Conservation (phyloP, 2,113 vertebrate genomes). For the Symphodus melops region DNA sequence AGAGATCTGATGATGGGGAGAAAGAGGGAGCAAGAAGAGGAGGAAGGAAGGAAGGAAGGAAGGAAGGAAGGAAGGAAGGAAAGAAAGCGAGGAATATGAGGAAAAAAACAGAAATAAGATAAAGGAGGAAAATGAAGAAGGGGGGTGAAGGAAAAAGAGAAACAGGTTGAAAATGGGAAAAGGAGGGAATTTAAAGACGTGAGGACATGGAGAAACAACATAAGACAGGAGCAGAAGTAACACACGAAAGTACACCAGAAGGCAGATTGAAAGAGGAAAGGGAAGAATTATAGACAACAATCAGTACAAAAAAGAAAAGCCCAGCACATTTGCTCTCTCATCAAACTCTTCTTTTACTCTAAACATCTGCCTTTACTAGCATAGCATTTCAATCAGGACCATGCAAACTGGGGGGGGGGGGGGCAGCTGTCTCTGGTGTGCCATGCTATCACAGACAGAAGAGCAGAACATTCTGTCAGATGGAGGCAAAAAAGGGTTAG, state of each 20-base stretch:
- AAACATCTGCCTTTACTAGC: slow-evolving; percentile 38
- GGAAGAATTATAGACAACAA: slow-evolving; percentile 11
- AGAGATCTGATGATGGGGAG: slow-evolving; percentile 85
- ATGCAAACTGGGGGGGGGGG: slow-evolving; percentile 72
- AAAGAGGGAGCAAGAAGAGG: background rate
- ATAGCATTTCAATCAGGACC: slow-evolving; percentile 65
- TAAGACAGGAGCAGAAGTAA: slow-evolving; percentile 15
- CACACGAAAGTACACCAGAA: slow-evolving; percentile 11
- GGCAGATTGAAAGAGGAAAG: background rate
- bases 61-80: background rate
- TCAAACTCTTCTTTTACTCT: slow-evolving; percentile 20
- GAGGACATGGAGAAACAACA: background rate
- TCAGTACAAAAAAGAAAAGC: slow-evolving; percentile 3
- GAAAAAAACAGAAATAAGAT: slow-evolving; percentile 84
- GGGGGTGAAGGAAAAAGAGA: background rate
- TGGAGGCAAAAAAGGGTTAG: slow-evolving; percentile 70
- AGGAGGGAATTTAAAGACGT: background rate
- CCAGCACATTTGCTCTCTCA: background rate
- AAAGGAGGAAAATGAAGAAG: background rate
- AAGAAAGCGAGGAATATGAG: background rate
- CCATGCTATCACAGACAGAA: slow-evolving; percentile 75
- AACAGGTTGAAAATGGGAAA: background rate
- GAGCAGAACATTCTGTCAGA: slow-evolving; percentile 61
- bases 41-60: background rate
- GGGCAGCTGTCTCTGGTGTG: slow-evolving; percentile 46